Evolutionary conservation across 2,797 vertebrate genomes (phyloP).

Genomic region (Anolis apletophallus): DNA sequence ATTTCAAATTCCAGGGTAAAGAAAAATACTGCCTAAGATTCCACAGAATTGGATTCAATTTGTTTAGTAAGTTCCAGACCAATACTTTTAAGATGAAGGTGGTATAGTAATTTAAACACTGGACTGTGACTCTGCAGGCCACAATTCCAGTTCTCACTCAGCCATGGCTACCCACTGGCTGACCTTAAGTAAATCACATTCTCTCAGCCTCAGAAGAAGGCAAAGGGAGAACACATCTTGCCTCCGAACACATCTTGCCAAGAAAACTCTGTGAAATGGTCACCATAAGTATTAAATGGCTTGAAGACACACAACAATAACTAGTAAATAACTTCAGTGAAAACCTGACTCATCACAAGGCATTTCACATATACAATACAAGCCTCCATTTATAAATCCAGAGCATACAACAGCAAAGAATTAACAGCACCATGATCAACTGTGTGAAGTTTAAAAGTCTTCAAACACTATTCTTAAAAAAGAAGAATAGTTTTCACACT

Average conservation of each 20-base stretch:
- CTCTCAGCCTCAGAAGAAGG: too few relatives aligned
- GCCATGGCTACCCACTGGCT: too few relatives aligned
- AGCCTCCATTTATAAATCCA: background rate
- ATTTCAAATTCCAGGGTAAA: background rate
- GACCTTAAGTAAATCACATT: too few relatives aligned
- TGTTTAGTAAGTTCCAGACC: background rate
- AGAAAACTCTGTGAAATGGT: background rate
- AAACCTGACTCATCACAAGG: background rate
- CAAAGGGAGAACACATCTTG: too few relatives aligned
- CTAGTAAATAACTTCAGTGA: background rate
- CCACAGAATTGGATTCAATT: background rate
- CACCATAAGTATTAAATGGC: too few relatives aligned
- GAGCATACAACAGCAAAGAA: background rate
- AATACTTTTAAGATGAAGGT: background rate
- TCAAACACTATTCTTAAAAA: background rate
- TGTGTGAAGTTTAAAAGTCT: background rate
- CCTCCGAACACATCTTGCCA: too few relatives aligned
- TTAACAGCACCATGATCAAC: background rate
- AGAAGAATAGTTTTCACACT: background rate
- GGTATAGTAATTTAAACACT: background rate
- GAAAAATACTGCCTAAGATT: background rate
- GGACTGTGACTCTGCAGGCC: too few relatives aligned
- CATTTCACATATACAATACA: background rate
- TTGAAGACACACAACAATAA: too few relatives aligned
- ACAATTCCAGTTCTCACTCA: too few relatives aligned